Conservation (phyloP, 37 sponge, comb jelly and placozoan genomes). For the Aplysina aerophoba region DNA sequence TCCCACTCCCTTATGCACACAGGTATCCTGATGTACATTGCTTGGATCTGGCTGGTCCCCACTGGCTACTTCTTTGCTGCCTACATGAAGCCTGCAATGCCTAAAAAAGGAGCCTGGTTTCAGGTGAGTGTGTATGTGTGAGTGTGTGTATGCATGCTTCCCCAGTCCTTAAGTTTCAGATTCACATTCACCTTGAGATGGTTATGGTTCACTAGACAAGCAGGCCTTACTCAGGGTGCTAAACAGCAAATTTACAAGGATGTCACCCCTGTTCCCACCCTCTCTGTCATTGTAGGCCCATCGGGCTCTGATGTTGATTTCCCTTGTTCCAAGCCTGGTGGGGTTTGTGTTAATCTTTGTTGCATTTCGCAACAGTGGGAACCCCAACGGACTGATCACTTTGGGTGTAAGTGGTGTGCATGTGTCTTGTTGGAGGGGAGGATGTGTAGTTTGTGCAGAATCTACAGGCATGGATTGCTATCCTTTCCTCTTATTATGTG, state of each 20-base stretch:
- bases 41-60: slow-evolving; percentile 50
- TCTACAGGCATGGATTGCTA: no score
- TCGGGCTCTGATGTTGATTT: slow-evolving; percentile 50
- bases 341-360: slow-evolving; percentile 67
- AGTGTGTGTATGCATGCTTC: not conserved
- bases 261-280: not conserved
- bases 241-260: not conserved
- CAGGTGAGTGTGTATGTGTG: slow-evolving; percentile 36
- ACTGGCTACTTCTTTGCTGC: slow-evolving; percentile 73
- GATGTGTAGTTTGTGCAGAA: no score
- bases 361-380: not conserved
- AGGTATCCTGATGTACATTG: slow-evolving; percentile 45
- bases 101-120: slow-evolving; percentile 71
- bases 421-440: no score
- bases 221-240: not conserved
- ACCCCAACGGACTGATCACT: no score
- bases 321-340: slow-evolving; percentile 39
- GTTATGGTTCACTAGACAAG: not conserved
- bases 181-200: not conserved
- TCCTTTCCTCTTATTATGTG: no score
- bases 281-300: slow-evolving; percentile 36
- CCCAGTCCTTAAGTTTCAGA: not conserved
- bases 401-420: no score
- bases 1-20: not conserved
- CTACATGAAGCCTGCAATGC: slow-evolving; percentile 71